Base-by-base conservation (phyloP, 2,888 invertebrate species). In the Cerastoderma edule region DNA sequence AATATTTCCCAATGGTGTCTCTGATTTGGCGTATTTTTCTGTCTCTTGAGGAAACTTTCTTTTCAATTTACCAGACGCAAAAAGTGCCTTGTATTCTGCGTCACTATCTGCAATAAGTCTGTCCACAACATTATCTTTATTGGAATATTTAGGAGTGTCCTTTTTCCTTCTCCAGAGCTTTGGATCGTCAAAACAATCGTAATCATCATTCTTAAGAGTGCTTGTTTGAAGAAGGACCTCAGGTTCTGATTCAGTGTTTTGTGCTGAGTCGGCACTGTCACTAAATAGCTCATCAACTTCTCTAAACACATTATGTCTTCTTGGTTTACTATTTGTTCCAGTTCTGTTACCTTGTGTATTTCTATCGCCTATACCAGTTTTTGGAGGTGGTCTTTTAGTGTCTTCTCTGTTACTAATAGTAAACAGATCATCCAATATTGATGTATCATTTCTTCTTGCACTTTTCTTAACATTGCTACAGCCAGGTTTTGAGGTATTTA, bases 81-180 rank as follows among this genome's bases (percentile, higher is more conserved):
- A 86, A 22, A 89, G 65, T n/a, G 78, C 80, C 16, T 75, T 73
- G 72, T 81, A 87, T 27, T 86, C 83, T 30, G 85, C 83, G 30
- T 84, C 80, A 64, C 83, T 84, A n/a, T 86, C 84, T 8, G 82
- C 74, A 22, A 87, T 83, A 57, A 89, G 72, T 66, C 78, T 79
- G 46, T 87, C 84, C 2, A 85, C 84, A n/a, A 71, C 33, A 10
- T 68, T 67, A 30, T 60, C 64, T 19, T 70, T 69, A 19, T 82
- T 69, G 6, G 67, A 39, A 46, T 64, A 50, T 60, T 76, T 70
- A 22, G 63, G 69, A 30, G 77, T 77, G 32, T 48, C 57, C 65
- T 39, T 53, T 60, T 83, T 83, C 69, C 44, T 57, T 56, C 83
- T 83, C 83, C 85, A 85, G 54, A 83, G 80, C 66, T 72, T 80